Conservation (phyloP, 2,797 vertebrate species). For the Pseudochirops cupreus region DNA sequence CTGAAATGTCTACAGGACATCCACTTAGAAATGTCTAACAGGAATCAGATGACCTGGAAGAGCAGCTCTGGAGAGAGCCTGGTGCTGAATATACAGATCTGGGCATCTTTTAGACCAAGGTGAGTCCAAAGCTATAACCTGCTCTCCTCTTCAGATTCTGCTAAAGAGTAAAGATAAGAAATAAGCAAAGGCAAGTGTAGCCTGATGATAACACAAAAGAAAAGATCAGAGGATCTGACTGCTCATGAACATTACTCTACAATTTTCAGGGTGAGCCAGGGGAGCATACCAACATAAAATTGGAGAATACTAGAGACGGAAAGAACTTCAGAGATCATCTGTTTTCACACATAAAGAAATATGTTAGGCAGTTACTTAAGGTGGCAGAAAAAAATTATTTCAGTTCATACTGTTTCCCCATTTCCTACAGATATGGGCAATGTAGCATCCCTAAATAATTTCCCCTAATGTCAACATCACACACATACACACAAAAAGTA, state of each 20-base stretch:
- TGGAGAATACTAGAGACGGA: slow-evolving; percentile 33
- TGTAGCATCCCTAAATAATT: slow-evolving; percentile 21
- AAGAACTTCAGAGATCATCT: neutral
- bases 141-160: neutral
- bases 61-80: neutral
- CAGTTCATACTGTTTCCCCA: slow-evolving; percentile 26
- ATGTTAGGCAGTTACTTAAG: neutral
- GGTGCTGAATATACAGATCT: neutral
- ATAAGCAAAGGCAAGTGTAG: slow-evolving; percentile 23
- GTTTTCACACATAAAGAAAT: neutral
- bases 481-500: neutral
- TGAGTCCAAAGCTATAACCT: slow-evolving; percentile 23
- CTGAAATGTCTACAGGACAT: neutral
- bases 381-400: neutral
- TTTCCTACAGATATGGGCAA: slow-evolving; percentile 44
- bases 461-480: neutral
- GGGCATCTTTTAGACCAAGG: slow-evolving; percentile 20
- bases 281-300: slow-evolving; percentile 24
- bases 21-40: neutral
- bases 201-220: slow-evolving; percentile 43
- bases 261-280: slow-evolving; percentile 20
- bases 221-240: slow-evolving; percentile 18
- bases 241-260: neutral
- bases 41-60: neutral
- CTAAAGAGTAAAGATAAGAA: neutral